Evolutionary conservation across 2,797 vertebrate species (phyloP).

Genomic region (Saxicola maurus): DNA sequence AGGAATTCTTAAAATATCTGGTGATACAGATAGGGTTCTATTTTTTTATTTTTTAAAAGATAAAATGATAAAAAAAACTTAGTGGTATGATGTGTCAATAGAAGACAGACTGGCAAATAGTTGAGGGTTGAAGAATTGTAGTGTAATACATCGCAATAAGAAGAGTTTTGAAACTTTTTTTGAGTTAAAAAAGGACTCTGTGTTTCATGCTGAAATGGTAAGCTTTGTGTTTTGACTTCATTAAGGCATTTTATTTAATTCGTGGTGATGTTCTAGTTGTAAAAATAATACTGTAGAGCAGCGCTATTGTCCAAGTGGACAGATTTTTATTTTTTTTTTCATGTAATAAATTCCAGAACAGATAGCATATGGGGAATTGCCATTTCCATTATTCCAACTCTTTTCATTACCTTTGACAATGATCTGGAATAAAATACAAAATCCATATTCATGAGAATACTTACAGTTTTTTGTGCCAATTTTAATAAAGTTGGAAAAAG

Average conservation of each 20-base stretch:
- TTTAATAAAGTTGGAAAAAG: not conserved
- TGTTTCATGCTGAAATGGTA: not conserved
- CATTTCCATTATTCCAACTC: not conserved
- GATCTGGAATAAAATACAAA: not conserved
- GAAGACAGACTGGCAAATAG: not conserved
- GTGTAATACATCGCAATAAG: not conserved
- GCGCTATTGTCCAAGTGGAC: not conserved
- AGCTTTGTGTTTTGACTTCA: not conserved
- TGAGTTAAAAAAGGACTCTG: not conserved
- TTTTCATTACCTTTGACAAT: conserved; percentile 4
- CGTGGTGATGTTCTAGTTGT: not conserved
- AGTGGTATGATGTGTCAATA: not conserved
- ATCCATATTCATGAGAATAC: not conserved
- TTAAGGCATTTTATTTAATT: not conserved
- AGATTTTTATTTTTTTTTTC: not conserved
- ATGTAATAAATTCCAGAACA: not conserved
- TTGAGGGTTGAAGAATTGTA: not conserved
- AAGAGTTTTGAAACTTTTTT: not conserved
- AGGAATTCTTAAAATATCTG: not conserved
- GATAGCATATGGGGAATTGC: not conserved
- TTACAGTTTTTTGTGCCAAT: not conserved
- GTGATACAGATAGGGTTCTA: not conserved
- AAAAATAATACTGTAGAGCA: not conserved
- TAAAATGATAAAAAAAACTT: not conserved
- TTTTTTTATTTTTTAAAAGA: not conserved